A percentile compares a stretch with the other conserved stretches of the same genome.
phyloP scores from a whole-genome alignment of 2,113 vertebrate species.

The Rallus limicola region DNA sequence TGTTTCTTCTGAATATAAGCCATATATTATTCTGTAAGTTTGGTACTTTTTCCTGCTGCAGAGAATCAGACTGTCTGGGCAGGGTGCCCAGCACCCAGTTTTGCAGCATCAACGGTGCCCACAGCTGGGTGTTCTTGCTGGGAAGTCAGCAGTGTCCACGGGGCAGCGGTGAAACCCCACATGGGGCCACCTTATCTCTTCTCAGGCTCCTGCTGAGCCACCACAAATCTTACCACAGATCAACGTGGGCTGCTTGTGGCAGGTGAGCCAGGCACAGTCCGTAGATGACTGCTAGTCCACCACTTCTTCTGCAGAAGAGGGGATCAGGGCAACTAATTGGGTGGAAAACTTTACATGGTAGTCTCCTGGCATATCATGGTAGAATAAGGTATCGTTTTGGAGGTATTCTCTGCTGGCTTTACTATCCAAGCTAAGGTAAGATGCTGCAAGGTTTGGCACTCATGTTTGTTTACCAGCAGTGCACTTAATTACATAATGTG shows the following conservation, averaged over 20 bases:
- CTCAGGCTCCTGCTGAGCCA: neutral
- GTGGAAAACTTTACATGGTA: fast-evolving
- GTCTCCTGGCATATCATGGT: neutral
- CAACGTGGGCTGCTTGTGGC: fast-evolving
- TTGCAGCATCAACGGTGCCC: neutral
- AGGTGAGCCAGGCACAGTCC: neutral
- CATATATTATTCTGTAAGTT: neutral
- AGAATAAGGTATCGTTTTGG: neutral
- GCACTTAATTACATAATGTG: neutral
- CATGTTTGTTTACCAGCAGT: neutral
- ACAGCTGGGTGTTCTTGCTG: neutral
- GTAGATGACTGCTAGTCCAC: neutral
- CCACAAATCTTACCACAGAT: fast-evolving
- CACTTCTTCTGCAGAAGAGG: neutral
- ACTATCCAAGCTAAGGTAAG: neutral
- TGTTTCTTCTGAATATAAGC: neutral
- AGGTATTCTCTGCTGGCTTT: neutral
- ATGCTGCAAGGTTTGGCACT: neutral
- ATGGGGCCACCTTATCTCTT: neutral
- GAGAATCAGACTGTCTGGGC: neutral
- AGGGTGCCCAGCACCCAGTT: neutral
- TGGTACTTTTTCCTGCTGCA: neutral
- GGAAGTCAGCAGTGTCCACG: fast-evolving
- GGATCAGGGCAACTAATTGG: neutral
- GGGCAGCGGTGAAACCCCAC: fast-evolving